These are phyloP conservation scores for Anhinga anhinga DNA, from an alignment of 2,113 vertebrate genomes.

Conservation along the genomic window DNA sequence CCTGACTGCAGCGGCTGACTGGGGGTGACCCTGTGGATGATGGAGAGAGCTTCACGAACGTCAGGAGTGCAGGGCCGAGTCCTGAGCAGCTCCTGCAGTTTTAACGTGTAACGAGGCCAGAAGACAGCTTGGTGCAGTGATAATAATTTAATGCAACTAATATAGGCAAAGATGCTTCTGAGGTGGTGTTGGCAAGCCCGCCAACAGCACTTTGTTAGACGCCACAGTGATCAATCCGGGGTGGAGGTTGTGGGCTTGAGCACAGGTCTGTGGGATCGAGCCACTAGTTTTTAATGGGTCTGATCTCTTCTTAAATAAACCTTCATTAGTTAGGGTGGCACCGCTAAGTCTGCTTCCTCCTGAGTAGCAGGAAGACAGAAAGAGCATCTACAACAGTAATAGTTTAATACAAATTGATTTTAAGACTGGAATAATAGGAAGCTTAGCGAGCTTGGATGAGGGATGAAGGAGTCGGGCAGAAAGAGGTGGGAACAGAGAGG, in stretches of 20 bases:
- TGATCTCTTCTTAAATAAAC: background rate
- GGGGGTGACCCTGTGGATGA: background rate
- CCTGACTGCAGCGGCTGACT: background rate
- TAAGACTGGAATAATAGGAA: conserved; percentile 7
- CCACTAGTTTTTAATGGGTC: background rate
- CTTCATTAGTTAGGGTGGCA: conserved; percentile 13
- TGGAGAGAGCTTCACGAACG: background rate
- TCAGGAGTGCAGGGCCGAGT: background rate
- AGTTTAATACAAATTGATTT: conserved; percentile 50
- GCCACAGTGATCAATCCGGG: background rate
- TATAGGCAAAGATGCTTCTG: background rate
- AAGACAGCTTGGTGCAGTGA: background rate
- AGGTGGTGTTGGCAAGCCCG: background rate
- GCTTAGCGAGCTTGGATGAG: background rate
- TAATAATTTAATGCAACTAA: background rate
- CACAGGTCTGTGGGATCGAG: background rate
- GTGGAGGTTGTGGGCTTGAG: background rate
- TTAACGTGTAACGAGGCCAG: background rate
- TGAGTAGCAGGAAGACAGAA: conserved; percentile 16
- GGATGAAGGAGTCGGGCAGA: background rate
- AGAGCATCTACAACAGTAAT: background rate
- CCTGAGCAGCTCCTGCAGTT: background rate
- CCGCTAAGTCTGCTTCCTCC: conserved; percentile 14
- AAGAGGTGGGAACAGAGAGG: background rate
- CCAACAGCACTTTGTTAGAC: background rate